Base-by-base conservation (phyloP, 2,888 invertebrate genomes). In the Cremastinae sp. region DNA sequence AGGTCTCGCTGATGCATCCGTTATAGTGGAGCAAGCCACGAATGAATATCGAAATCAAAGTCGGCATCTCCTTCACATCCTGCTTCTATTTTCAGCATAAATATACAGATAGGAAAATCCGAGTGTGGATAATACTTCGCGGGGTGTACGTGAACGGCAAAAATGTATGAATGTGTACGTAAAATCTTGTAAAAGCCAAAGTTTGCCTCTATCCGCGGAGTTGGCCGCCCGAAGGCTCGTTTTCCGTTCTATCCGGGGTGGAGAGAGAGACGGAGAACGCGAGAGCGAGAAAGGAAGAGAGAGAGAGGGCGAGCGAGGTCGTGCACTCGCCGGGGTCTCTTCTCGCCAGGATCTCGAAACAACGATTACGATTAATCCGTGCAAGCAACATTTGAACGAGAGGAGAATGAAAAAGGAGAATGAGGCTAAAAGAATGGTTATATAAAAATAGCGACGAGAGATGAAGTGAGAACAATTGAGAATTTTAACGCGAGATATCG, bases 401-500 rank as follows among this genome's bases (percentile, higher is more conserved):
- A 75, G 62, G 59, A 78, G 74, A 65, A 74, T 51, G 53, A 65
- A 70, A 53, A 68, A 62, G 62, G 68, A 68, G 62, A 79, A 47
- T 38, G 56, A 43, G 18, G 34, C 53, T 1, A 47, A 49, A 59
- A 54, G 68, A 38, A 54, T 45, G 68, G 36, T 16, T 38, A 64
- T 14, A 51, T 34, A 14, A 45, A 22, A 36, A 22, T 12, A 41
- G 51, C 22, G 38, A 16, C 10, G 49, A 49, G 49, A 49, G 75
- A 58, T 38, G 51, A 59, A 61, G 68, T 65, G 75, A 68, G 74
- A 82, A 80, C 75, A 75, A 79, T 76, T 76, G 79, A 65, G 70
- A 61, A 70, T 70, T 61, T 34, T 70, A 70, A 49, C 80, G 75
- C 78, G 70, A 79, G 81, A 82, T 83, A 81, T 81, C 83, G 81